These are phyloP conservation scores for Hartigia nigra DNA, from an alignment of 2,888 invertebrate species.

Conservation along the genomic window DNA sequence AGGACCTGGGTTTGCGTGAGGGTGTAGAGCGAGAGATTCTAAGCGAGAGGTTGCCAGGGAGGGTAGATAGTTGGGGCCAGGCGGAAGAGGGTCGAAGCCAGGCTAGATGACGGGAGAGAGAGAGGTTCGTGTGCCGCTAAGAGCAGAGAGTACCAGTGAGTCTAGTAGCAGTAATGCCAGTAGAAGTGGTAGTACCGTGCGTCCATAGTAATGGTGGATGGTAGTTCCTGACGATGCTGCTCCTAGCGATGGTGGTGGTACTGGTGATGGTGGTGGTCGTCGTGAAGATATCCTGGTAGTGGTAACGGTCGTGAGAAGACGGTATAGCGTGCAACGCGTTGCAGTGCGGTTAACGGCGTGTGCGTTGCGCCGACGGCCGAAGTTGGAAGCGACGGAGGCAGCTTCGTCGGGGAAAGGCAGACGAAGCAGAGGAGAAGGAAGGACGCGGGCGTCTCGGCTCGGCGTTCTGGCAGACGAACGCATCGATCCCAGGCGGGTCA, in stretches of 20 bases:
- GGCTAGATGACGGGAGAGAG: slow-evolving; percentile 22
- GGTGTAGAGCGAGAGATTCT: slow-evolving; percentile 31
- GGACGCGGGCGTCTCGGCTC: slow-evolving; percentile 62
- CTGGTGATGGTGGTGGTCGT: slow-evolving; percentile 25
- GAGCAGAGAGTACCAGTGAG: slow-evolving; percentile 27
- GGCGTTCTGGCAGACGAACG: slow-evolving; percentile 66
- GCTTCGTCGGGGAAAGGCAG: slow-evolving; percentile 30
- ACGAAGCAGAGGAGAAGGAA: slow-evolving; percentile 45
- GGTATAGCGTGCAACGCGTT: slow-evolving; percentile 46
- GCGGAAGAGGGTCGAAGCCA: slow-evolving; percentile 35
- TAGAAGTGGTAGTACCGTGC: slow-evolving; percentile 19
- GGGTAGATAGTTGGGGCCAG: slow-evolving; percentile 16
- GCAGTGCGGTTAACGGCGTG: slow-evolving; percentile 62
- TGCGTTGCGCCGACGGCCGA: slow-evolving; percentile 61
- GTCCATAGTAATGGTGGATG: slow-evolving; percentile 30
- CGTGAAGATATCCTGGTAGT: slow-evolving; percentile 10
- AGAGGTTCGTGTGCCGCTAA: slow-evolving; percentile 19
- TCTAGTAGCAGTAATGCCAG: slow-evolving; percentile 28
- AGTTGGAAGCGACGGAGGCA: slow-evolving; percentile 53
- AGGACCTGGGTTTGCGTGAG: slow-evolving; percentile 57
- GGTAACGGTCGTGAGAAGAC: background rate
- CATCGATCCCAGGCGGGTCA: slow-evolving; percentile 67
- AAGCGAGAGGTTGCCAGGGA: slow-evolving; percentile 27
- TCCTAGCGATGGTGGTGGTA: slow-evolving; percentile 27
- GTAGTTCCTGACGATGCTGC: slow-evolving; percentile 17